Base-by-base conservation (phyloP, 2,797 vertebrate species). In the Cirrhinus molitorella region DNA sequence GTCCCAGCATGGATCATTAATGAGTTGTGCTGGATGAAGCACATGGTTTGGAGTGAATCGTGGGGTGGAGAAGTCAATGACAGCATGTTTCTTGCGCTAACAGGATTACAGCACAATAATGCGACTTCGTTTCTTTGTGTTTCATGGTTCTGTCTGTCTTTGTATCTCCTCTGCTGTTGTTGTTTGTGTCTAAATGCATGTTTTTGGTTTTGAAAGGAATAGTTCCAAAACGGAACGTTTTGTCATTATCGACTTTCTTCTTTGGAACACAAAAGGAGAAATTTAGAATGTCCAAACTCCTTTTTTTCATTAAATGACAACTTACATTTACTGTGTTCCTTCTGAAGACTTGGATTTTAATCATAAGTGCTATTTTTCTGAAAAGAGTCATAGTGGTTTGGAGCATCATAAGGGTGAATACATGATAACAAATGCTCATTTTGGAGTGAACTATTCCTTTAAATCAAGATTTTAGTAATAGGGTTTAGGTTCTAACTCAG, bases 181-280 rank as follows among this genome's bases (percentile, higher is more conserved):
- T 85, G 93, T 94, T 95, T 91, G 90, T 95, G 94, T 89, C 96
- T 90, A 93, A 96, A 96, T 45, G 67, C 96, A 93, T 95, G 87
- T 94, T 94, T 97, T 97, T 37, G 13, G 16, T 9, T 31, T 63
- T 63, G 6, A 82, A 75, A 95, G 7, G 4, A 61, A 76, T 28
- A 21, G 14, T 43, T 45, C n/a, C 37, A 19, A 74, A 74, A 55
- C 0, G 0, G 9, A 51, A 51, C 8, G 13, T 51, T 51, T 5
- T 31, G 17, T 34, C 14, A 9, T 51, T 19, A 72, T 34, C 28
- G 23, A 72, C 45, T 21, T 72, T 72, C 45, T 51, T 51, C 19
- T 67, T 4, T 21, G 34, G 8, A 21, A 40, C 4, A 67, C 19
- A 67, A 37, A 67, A 21, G 43, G 14, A 19, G 31, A 11, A 11